Evolutionary conservation across 1,140 invertebrate species (phyloP).

Genomic region (Drosophila fuyamai): DNA sequence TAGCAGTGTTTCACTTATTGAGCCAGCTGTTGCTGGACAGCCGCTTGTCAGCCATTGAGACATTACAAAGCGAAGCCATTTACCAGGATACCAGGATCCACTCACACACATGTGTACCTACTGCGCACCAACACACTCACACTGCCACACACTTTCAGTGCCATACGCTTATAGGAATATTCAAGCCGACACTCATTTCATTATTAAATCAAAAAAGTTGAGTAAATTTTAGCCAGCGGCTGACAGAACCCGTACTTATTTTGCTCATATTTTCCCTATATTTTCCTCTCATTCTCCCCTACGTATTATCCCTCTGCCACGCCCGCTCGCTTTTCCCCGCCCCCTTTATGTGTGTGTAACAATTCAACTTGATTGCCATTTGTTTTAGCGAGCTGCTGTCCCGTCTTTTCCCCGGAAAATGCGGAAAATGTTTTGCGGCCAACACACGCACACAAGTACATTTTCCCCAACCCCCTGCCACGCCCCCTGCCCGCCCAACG

Average conservation of each 20-base stretch:
- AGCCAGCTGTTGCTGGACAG: constrained; percentile 48
- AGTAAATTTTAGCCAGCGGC: constrained; percentile 69
- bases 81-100: constrained; percentile 30
- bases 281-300: constrained; percentile 5
- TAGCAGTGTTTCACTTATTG: constrained; percentile 10
- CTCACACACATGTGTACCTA: constrained; percentile 4
- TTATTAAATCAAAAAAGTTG: constrained; percentile 81
- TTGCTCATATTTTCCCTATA: constrained; percentile 29
- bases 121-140: constrained; percentile 4
- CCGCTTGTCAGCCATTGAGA: constrained; percentile 47
- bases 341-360: constrained; percentile 45
- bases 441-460: constrained; percentile 58
- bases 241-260: constrained; percentile 25
- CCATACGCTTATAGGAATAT: constrained; percentile 4
- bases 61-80: constrained; percentile 47
- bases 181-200: constrained; percentile 58
- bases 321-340: not conserved
- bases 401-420: constrained; percentile 25
- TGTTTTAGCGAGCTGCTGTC: constrained; percentile 71
- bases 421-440: constrained; percentile 77
- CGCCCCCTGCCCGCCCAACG: constrained; percentile 1
- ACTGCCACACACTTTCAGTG: not conserved
- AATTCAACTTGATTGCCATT: constrained; percentile 81
- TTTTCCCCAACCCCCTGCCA: constrained; percentile 1
- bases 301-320: not conserved